phyloP scores from a whole-genome alignment of 2,113 vertebrate genomes.

The Dromiciops gliroides region DNA sequence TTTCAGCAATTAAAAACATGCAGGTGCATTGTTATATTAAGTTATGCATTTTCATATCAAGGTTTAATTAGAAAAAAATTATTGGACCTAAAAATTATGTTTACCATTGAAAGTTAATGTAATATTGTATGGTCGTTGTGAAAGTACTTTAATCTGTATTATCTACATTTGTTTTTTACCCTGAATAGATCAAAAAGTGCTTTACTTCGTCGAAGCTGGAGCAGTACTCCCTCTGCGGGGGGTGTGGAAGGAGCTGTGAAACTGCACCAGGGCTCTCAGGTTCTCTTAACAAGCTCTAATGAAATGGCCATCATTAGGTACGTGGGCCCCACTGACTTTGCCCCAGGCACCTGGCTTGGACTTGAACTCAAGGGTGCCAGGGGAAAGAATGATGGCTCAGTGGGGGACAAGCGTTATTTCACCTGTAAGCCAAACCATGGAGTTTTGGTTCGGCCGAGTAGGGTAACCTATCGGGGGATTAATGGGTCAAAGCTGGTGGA shows the following conservation, averaged over 20 bases:
- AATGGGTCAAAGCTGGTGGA: slow-evolving; percentile 91
- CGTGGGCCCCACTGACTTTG: slow-evolving; percentile 93
- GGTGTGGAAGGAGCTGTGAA: slow-evolving; percentile 75
- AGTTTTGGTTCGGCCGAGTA: slow-evolving; percentile 92
- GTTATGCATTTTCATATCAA: not conserved
- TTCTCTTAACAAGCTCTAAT: slow-evolving; percentile 93
- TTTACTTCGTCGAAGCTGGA: slow-evolving; percentile 89
- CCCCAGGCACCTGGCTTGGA: slow-evolving; percentile 93
- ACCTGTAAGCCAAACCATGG: slow-evolving; percentile 90
- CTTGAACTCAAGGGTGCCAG: slow-evolving; percentile 93
- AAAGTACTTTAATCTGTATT: not conserved
- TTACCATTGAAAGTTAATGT: fast-evolving
- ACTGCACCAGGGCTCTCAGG: slow-evolving; percentile 93
- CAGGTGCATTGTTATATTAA: not conserved
- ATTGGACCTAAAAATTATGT: not conserved
- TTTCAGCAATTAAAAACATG: not conserved
- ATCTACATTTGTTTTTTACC: not conserved
- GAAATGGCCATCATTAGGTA: slow-evolving; percentile 95
- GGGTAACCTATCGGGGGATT: slow-evolving; percentile 95
- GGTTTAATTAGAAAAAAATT: not conserved
- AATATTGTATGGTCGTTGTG: fast-evolving
- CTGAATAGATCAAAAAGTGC: slow-evolving; percentile 84
- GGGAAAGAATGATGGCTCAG: slow-evolving; percentile 94
- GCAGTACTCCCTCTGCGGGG: slow-evolving; percentile 73
- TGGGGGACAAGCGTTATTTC: slow-evolving; percentile 93